Conservation (phyloP, 2,888 invertebrate species). For the Penaeus monodon region DNA sequence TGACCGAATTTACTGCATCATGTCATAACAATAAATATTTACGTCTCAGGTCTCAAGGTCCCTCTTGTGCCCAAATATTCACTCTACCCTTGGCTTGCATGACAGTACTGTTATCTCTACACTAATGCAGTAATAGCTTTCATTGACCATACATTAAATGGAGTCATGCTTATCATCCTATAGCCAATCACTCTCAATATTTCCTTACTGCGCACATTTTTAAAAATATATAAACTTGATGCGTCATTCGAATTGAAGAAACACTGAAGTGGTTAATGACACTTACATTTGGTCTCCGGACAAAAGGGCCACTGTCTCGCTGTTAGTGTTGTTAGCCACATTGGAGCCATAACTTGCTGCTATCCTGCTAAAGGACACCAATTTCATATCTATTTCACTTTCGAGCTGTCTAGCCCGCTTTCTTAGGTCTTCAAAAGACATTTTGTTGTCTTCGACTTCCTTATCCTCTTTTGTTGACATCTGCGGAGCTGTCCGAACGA, state of each 20-base stretch:
- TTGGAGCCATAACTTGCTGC: constrained; percentile 74
- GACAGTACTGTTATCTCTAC: too few species aligned
- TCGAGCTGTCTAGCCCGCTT: constrained; percentile 85
- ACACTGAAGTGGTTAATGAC: background rate
- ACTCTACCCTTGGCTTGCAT: too few species aligned
- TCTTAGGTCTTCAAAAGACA: constrained; percentile 64
- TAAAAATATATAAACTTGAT: background rate
- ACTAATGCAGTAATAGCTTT: too few species aligned
- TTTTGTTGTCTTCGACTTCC: constrained; percentile 49
- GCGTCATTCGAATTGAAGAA: constrained; percentile 33
- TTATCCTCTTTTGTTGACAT: constrained; percentile 57
- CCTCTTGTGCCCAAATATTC: too few species aligned
- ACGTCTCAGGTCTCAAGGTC: too few species aligned
- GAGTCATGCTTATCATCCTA: too few species aligned
- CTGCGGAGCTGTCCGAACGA: background rate
- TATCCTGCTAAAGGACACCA: constrained; percentile 94
- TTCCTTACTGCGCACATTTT: too few species aligned
- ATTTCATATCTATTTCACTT: constrained; percentile 95
- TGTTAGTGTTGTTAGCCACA: constrained; percentile 12
- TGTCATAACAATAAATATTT: too few species aligned
- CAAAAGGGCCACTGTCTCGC: constrained; percentile 56
- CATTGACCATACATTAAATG: too few species aligned
- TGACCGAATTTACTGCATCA: too few species aligned
- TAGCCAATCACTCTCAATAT: too few species aligned
- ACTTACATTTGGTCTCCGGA: constrained; percentile 62